These are phyloP conservation scores for Dendrophyllia cribrosa DNA, from an alignment of 64 coral and sea anemone genomes.

Conservation along the genomic window DNA sequence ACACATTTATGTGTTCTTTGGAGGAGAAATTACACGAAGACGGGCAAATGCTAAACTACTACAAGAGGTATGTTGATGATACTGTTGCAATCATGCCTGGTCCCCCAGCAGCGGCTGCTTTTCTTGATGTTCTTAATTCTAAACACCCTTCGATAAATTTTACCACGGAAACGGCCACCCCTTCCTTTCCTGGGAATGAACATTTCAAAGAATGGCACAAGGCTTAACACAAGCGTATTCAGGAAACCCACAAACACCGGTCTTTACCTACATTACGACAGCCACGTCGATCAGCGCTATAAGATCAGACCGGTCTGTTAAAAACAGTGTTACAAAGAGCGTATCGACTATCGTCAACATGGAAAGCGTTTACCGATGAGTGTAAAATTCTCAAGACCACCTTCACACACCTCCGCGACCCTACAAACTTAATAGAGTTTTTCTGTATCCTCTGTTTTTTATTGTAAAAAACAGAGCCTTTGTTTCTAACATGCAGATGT, in stretches of 20 bases:
- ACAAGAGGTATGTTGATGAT: constrained; percentile 14
- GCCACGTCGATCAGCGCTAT: no score
- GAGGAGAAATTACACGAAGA: constrained; percentile 22
- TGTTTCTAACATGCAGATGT: no score
- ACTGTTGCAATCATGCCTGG: background rate
- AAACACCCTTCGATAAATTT: background rate
- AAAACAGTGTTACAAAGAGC: constrained; percentile 42
- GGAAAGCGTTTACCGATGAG: constrained; percentile 2
- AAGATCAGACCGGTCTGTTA: background rate
- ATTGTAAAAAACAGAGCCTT: no score
- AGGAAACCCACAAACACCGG: background rate
- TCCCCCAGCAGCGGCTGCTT: background rate
- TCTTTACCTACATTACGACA: no score
- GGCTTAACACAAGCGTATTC: background rate
- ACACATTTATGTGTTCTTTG: constrained; percentile 13
- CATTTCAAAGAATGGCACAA: background rate
- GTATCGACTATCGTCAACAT: constrained; percentile 32
- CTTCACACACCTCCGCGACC: no score
- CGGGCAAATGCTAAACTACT: background rate
- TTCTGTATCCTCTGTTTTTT: no score
- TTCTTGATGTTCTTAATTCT: constrained; percentile 3
- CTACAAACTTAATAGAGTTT: no score
- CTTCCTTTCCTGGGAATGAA: background rate
- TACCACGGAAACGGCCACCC: background rate
- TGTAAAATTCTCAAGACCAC: no score